Conservation (phyloP, 2,888 invertebrate genomes). For the Taphrorychus bicolor region DNA sequence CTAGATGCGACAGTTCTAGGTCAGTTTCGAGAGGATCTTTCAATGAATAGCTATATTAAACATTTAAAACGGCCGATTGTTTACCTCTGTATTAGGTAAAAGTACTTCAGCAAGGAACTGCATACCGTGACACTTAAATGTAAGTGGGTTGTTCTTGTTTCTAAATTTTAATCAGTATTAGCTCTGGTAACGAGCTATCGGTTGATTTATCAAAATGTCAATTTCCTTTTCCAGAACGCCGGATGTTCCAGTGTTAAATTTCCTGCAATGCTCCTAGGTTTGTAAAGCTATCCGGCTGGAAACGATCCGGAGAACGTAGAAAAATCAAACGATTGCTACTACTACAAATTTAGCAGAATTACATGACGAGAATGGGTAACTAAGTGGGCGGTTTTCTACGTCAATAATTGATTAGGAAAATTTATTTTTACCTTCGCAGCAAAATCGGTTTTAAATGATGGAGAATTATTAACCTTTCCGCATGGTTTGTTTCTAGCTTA, state of each 20-base stretch:
- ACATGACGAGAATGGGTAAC: slow-evolving; percentile 28
- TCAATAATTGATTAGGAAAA: slow-evolving; percentile 32
- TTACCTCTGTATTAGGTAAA: neutral
- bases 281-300: slow-evolving; percentile 21
- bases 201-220: neutral
- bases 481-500: too few relatives aligned
- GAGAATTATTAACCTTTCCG: too few relatives aligned
- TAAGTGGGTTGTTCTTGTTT: neutral
- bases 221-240: slow-evolving; percentile 20
- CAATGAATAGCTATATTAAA: neutral
- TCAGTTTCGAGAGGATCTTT: neutral
- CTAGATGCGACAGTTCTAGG: neutral
- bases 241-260: slow-evolving; percentile 9
- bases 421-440: slow-evolving; percentile 10
- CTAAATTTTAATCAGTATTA: neutral
- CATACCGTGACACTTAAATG: neutral
- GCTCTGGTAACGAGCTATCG: too few relatives aligned
- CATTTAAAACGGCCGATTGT: neutral
- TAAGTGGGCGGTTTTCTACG: slow-evolving; percentile 18
- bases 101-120: neutral
- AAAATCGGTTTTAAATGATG: neutral
- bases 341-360: slow-evolving; percentile 30
- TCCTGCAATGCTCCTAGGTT: slow-evolving; percentile 22
- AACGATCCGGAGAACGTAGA: slow-evolving; percentile 21
- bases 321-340: slow-evolving; percentile 25